These are phyloP conservation scores for Aulostomus chinensis DNA, from an alignment of 2,797 vertebrate genomes.

Conservation along the genomic window DNA sequence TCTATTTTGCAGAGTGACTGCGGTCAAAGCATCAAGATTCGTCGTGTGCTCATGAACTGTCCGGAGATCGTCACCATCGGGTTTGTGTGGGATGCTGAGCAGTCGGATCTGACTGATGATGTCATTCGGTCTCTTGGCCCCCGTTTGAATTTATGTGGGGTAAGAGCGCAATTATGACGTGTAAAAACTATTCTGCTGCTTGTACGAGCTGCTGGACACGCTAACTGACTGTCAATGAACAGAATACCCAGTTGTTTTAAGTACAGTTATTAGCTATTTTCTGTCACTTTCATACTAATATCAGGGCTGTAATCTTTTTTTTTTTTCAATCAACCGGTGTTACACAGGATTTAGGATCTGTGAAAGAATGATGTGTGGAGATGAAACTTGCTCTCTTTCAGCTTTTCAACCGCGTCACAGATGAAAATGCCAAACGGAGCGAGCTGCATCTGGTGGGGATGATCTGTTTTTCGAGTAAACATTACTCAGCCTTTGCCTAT, in stretches of 20 bases:
- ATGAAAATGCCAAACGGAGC: slow-evolving; percentile 93
- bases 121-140: slow-evolving; percentile 90
- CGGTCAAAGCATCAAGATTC: slow-evolving; percentile 96
- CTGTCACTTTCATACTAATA: too few species aligned
- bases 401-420: slow-evolving; percentile 96
- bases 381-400: slow-evolving; percentile 71
- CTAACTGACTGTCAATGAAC: too few species aligned
- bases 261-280: too few species aligned
- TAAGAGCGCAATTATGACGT: slow-evolving; percentile 56
- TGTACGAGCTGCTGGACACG: too few species aligned
- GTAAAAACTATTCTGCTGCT: background rate
- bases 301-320: too few species aligned
- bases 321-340: too few species aligned
- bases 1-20: slow-evolving; percentile 87
- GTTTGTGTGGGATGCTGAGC: slow-evolving; percentile 96
- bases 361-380: too few species aligned
- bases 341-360: too few species aligned
- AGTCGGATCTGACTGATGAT: slow-evolving; percentile 95
- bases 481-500: slow-evolving; percentile 97
- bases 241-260: too few species aligned
- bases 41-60: slow-evolving; percentile 96
- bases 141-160: slow-evolving; percentile 91
- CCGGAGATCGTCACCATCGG: slow-evolving; percentile 98
- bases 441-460: slow-evolving; percentile 96
- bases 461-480: slow-evolving; percentile 97